These are phyloP conservation scores for Ciconia stormi DNA, from an alignment of 2,113 vertebrate genomes.

Conservation along the genomic window DNA sequence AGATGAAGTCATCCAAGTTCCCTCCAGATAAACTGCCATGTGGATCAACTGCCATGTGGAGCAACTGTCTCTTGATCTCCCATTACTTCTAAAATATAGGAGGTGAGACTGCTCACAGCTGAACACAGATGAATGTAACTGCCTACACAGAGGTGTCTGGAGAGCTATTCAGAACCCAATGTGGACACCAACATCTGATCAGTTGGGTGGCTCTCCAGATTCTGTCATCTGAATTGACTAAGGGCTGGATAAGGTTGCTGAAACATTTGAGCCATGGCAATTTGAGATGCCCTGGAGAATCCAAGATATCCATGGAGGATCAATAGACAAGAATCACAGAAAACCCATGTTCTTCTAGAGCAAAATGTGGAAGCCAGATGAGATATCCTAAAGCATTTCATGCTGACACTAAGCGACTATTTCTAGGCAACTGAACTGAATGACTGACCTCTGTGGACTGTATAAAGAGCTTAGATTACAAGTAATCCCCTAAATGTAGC, in stretches of 20 bases:
- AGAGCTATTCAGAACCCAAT: neutral
- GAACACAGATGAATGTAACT: neutral
- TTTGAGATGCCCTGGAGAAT: neutral
- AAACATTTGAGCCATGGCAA: neutral
- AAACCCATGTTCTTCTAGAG: neutral
- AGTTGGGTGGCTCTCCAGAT: neutral
- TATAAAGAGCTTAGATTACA: neutral
- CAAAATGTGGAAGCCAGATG: neutral
- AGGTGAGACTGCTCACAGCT: neutral
- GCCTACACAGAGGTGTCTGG: neutral
- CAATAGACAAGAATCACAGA: neutral
- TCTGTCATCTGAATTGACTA: neutral
- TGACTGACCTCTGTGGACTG: neutral
- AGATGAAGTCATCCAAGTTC: neutral
- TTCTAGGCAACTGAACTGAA: neutral
- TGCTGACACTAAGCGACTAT: neutral
- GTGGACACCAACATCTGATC: neutral
- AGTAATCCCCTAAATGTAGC: neutral
- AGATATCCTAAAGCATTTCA: neutral
- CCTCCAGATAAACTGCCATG: neutral
- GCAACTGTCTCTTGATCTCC: neutral
- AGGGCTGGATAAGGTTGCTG: neutral
- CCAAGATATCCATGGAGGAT: neutral
- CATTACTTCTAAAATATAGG: neutral
- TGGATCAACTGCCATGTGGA: neutral